Percentiles rank a stretch among this genome's conserved stretches.
Evolutionary conservation across 2,113 vertebrate species (phyloP).

Genomic region (Cryptoleucopteryx plumbea): DNA sequence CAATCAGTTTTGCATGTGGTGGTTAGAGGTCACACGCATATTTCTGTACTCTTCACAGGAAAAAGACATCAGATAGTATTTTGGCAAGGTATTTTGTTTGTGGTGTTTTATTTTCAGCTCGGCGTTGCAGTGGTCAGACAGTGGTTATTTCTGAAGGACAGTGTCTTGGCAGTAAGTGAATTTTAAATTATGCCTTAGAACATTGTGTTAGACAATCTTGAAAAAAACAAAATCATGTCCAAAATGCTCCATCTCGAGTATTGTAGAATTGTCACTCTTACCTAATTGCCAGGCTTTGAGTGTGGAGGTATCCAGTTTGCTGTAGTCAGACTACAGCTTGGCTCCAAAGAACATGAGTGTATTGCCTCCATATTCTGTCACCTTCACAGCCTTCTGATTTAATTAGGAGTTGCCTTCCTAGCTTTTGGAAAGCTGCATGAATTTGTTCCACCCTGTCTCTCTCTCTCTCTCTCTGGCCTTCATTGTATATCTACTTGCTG

Average conservation of each 20-base stretch:
- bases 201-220: background rate
- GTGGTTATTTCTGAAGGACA: background rate
- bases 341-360: background rate
- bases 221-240: accelerated
- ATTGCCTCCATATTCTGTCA: background rate
- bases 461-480: background rate
- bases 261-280: background rate
- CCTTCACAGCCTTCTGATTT: background rate
- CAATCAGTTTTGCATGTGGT: background rate
- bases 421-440: background rate
- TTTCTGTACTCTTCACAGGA: background rate
- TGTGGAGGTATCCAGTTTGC: background rate
- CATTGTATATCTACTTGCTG: background rate
- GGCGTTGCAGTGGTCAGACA: background rate
- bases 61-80: background rate
- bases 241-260: background rate
- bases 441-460: background rate
- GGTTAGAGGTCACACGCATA: background rate
- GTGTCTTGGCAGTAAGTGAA: background rate
- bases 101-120: background rate
- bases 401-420: background rate
- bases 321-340: background rate
- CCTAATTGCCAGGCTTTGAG: accelerated
- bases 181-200: background rate
- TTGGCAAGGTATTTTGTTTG: background rate